Conservation (phyloP, 2,888 invertebrate species). For the Desoria tigrina region DNA sequence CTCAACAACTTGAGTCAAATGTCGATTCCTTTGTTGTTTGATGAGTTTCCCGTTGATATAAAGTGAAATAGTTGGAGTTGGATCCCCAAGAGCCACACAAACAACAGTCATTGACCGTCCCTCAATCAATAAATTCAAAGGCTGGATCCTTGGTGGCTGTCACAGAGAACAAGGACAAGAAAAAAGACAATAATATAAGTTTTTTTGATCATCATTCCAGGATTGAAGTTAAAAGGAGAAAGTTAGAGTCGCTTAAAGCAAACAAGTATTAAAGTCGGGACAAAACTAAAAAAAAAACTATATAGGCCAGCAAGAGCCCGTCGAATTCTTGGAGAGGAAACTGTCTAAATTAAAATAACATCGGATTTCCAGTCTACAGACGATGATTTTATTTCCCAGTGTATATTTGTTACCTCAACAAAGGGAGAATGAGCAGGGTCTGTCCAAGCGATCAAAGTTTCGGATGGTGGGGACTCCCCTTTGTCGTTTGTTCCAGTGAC, state of each 20-base stretch:
- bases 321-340: too few relatives aligned
- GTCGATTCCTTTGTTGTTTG: slow-evolving; percentile 77
- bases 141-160: slow-evolving; percentile 80
- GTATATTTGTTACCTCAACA: slow-evolving; percentile 79
- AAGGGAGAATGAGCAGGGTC: slow-evolving; percentile 84
- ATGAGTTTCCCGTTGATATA: slow-evolving; percentile 78
- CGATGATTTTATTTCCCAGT: slow-evolving; percentile 1
- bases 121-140: slow-evolving; percentile 77
- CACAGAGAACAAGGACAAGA: not conserved
- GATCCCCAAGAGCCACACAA: slow-evolving; percentile 64
- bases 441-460: slow-evolving; percentile 81
- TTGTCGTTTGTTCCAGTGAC: slow-evolving; percentile 66
- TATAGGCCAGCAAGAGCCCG: too few relatives aligned
- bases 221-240: not conserved
- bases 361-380: slow-evolving; percentile 5
- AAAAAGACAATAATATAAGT: slow-evolving; percentile 2
- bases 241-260: not conserved
- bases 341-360: too few relatives aligned
- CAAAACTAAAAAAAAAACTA: too few relatives aligned
- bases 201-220: not conserved
- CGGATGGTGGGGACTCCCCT: slow-evolving; percentile 75
- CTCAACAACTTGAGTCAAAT: slow-evolving; percentile 83
- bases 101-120: slow-evolving; percentile 83
- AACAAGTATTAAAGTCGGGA: too few relatives aligned
- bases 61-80: slow-evolving; percentile 79